Percentiles rank a stretch among this genome's conserved stretches.
phyloP scores from a whole-genome alignment of 2,113 vertebrate genomes.

The Hiodon alosoides region DNA sequence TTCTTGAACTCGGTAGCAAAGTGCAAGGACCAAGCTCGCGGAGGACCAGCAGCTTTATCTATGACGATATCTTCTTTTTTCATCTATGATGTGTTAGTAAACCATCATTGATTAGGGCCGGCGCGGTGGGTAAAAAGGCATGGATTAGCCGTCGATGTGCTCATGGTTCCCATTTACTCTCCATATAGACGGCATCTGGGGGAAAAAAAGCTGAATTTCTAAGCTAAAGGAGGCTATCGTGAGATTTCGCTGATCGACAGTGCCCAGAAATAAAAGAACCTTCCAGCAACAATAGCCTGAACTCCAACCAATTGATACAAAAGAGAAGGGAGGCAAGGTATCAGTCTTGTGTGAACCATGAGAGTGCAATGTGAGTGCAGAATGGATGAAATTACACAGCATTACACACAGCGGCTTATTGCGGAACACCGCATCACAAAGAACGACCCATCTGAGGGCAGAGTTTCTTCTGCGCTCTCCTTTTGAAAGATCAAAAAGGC shows the following conservation, averaged over 20 bases:
- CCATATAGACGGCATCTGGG: slow-evolving; percentile 34
- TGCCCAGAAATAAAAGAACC: slow-evolving; percentile 75
- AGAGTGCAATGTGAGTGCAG: slow-evolving; percentile 70
- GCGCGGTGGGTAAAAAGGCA: slow-evolving; percentile 45
- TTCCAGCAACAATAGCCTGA: slow-evolving; percentile 78
- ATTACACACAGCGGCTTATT: slow-evolving; percentile 37
- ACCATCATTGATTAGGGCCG: slow-evolving; percentile 52
- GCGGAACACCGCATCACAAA: slow-evolving; percentile 58
- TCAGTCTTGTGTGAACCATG: slow-evolving; percentile 78
- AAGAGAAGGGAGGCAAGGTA: slow-evolving; percentile 78
- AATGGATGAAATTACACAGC: slow-evolving; percentile 75
- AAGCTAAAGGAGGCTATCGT: slow-evolving; percentile 56
- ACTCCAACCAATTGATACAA: slow-evolving; percentile 81
- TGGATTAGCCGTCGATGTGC: slow-evolving; percentile 48
- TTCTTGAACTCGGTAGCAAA: slow-evolving; percentile 44
- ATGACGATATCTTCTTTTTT: slow-evolving; percentile 44
- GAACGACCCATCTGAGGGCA: slow-evolving; percentile 48
- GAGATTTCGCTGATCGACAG: slow-evolving; percentile 61
- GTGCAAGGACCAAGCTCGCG: slow-evolving; percentile 41
- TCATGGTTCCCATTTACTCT: slow-evolving; percentile 55
- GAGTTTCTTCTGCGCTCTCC: slow-evolving; percentile 49
- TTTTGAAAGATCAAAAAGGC: slow-evolving; percentile 61
- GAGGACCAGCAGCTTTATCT: slow-evolving; percentile 46
- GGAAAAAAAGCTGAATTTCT: slow-evolving; percentile 49
- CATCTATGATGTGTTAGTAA: slow-evolving; percentile 54